phyloP scores from a whole-genome alignment of 2,113 vertebrate species.

The Heterocephalus glaber region DNA sequence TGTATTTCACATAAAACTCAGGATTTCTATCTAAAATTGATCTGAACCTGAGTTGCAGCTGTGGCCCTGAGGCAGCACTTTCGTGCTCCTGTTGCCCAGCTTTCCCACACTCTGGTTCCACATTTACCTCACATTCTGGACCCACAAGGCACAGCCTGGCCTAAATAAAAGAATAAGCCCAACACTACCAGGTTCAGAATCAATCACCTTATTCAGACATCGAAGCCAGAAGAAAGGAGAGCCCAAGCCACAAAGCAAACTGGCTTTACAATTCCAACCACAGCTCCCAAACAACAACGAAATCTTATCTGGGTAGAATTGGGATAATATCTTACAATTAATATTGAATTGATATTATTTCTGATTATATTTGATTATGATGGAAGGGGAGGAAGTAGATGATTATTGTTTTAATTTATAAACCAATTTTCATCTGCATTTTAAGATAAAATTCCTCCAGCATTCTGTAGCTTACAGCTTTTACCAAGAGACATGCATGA shows the following conservation, averaged over 20 bases:
- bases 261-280: not conserved
- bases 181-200: not conserved
- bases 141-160: not conserved
- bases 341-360: not conserved
- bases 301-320: not conserved
- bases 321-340: not conserved
- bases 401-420: not conserved
- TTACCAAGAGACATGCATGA: constrained; percentile 15
- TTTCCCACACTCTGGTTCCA: not conserved
- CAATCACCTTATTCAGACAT: not conserved
- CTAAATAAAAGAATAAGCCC: not conserved
- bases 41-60: not conserved
- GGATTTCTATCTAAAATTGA: not conserved
- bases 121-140: not conserved
- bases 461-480: constrained; percentile 4
- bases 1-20: not conserved
- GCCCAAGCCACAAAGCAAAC: not conserved
- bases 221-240: not conserved
- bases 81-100: not conserved
- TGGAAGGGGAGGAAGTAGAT: not conserved
- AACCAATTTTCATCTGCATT: constrained; percentile 7
- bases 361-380: not conserved
- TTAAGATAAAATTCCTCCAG: constrained; percentile 74
- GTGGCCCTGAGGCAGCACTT: not conserved
- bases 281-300: not conserved